Evolutionary conservation across 2,113 vertebrate species (phyloP).

Genomic region (Cettia cetti): DNA sequence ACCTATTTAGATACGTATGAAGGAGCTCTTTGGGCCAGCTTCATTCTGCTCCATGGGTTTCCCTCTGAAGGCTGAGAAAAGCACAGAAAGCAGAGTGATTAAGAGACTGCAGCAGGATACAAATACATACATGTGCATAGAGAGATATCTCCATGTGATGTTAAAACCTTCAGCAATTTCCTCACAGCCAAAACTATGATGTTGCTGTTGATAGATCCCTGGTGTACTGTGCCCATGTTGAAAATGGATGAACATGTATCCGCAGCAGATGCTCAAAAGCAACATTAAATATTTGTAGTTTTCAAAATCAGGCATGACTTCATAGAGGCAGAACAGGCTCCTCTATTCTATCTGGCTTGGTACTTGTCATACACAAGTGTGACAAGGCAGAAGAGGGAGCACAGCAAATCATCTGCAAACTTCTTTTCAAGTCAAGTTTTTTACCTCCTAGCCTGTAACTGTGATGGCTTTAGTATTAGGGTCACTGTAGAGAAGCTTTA

Average conservation of each 20-base stretch:
- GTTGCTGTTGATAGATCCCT: neutral
- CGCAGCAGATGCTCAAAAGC: neutral
- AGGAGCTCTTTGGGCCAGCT: neutral
- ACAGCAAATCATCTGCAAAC: neutral
- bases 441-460: neutral
- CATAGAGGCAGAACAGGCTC: neutral
- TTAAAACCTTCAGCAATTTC: neutral
- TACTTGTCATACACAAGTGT: neutral
- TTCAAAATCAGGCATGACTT: neutral
- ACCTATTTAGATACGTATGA: neutral
- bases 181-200: neutral
- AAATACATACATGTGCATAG: neutral
- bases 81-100: neutral
- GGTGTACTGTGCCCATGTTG: neutral
- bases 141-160: accelerated
- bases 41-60: neutral
- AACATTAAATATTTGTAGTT: neutral
- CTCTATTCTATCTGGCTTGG: neutral
- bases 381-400: neutral
- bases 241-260: neutral
- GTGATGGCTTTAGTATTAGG: neutral
- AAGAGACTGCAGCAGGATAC: neutral
- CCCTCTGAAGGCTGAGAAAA: neutral
- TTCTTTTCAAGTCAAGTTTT: neutral
- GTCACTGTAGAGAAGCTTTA: neutral